Conservation (phyloP, 2,888 invertebrate genomes). For the Athalia rosae region DNA sequence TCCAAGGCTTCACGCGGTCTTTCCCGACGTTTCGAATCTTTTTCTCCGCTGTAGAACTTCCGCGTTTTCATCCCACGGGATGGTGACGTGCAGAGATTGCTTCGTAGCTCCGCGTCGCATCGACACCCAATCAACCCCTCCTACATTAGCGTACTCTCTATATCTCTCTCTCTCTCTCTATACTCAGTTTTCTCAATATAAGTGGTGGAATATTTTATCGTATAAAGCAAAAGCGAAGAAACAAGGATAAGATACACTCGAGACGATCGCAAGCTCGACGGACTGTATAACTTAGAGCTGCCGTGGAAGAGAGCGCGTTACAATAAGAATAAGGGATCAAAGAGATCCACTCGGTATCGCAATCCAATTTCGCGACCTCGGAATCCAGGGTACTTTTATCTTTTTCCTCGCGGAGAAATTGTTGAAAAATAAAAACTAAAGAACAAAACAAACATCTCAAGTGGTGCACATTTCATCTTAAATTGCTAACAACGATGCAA, state of each 20-base stretch:
- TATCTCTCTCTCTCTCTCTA: background rate
- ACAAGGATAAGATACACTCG: background rate
- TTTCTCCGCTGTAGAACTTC: background rate
- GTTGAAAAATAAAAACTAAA: no score
- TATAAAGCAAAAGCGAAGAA: background rate
- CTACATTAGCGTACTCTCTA: conserved; percentile 4
- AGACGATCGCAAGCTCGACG: background rate
- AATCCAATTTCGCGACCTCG: background rate
- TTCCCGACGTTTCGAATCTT: background rate
- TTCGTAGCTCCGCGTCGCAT: no score
- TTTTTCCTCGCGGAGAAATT: no score
- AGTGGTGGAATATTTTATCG: background rate
- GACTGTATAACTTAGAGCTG: background rate
- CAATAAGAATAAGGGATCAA: conserved; percentile 5
- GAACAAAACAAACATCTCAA: no score
- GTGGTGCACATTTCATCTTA: no score
- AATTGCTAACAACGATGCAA: no score
- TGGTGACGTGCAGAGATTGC: background rate
- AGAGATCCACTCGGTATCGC: conserved; percentile 13
- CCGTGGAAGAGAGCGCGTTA: background rate
- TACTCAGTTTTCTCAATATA: background rate
- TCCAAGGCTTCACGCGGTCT: background rate
- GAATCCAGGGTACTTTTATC: no score
- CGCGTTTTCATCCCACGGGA: background rate
- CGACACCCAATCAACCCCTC: background rate